Evolutionary conservation across 2,113 vertebrate species (phyloP).

Genomic region (Psilopogon haemacephalus): DNA sequence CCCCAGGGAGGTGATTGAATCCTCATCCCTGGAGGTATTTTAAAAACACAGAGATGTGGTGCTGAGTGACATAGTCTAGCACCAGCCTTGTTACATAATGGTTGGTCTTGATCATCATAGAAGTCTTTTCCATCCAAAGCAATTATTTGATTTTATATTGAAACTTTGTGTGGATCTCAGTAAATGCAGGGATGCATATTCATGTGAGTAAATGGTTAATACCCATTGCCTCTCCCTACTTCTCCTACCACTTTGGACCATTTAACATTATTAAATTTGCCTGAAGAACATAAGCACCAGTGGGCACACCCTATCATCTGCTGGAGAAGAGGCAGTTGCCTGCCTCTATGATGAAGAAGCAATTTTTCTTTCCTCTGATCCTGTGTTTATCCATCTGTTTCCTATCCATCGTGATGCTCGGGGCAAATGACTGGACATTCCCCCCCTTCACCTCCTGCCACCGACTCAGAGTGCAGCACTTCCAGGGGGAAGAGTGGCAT

Average conservation of each 20-base stretch:
- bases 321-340: not conserved
- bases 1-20: too few species aligned
- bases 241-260: not conserved
- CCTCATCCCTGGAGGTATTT: too few species aligned
- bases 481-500: not conserved
- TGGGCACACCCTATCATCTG: accelerated
- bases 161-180: not conserved
- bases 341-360: not conserved
- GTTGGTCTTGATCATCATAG: too few species aligned
- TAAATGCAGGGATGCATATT: not conserved
- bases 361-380: not conserved
- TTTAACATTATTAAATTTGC: not conserved
- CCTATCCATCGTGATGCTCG: not conserved
- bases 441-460: not conserved
- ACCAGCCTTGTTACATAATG: too few species aligned
- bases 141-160: not conserved
- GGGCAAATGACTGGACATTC: accelerated
- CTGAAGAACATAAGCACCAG: not conserved
- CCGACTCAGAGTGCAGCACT: accelerated
- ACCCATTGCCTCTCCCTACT: not conserved
- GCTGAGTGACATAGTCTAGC: too few species aligned
- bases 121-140: too few species aligned
- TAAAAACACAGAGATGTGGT: too few species aligned
- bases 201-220: not conserved
- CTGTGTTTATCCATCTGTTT: not conserved